Evolutionary conservation across 2,113 vertebrate species (phyloP).

Genomic region (Vulpes lagopus): DNA sequence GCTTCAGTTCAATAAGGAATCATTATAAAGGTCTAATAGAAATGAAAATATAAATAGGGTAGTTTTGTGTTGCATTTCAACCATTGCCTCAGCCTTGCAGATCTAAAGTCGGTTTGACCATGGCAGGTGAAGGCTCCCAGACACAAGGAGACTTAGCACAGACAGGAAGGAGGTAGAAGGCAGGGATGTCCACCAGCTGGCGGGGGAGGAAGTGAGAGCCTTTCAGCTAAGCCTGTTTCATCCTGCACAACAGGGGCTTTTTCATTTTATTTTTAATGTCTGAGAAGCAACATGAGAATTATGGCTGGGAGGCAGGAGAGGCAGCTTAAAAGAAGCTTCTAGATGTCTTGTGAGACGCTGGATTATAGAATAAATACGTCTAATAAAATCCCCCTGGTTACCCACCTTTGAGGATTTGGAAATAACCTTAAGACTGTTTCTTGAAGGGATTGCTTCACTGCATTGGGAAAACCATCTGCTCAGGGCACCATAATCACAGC

Average conservation of each 20-base stretch:
- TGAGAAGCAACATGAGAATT: neutral
- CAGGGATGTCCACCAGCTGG: neutral
- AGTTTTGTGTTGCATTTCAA: neutral
- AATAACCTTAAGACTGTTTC: constrained; percentile 23
- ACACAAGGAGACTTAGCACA: neutral
- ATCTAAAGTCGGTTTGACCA: neutral
- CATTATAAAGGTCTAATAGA: constrained; percentile 55
- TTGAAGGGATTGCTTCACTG: neutral
- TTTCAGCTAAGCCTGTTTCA: neutral
- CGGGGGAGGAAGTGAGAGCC: neutral
- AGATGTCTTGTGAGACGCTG: constrained; percentile 45
- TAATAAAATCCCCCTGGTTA: constrained; percentile 34
- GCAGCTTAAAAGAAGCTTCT: constrained; percentile 34
- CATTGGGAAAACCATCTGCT: neutral
- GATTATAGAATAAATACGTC: constrained; percentile 58
- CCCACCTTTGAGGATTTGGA: constrained; percentile 62
- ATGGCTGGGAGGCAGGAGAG: constrained; percentile 20
- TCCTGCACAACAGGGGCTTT: neutral
- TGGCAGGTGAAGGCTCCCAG: neutral
- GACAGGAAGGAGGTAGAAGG: neutral
- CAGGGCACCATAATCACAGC: neutral
- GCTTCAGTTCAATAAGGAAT: constrained; percentile 69
- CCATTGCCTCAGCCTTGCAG: neutral
- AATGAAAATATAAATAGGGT: constrained; percentile 20
- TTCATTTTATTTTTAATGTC: constrained; percentile 30